phyloP scores from a whole-genome alignment of 1,140 invertebrate genomes.

The Temnothorax longispinosus region DNA sequence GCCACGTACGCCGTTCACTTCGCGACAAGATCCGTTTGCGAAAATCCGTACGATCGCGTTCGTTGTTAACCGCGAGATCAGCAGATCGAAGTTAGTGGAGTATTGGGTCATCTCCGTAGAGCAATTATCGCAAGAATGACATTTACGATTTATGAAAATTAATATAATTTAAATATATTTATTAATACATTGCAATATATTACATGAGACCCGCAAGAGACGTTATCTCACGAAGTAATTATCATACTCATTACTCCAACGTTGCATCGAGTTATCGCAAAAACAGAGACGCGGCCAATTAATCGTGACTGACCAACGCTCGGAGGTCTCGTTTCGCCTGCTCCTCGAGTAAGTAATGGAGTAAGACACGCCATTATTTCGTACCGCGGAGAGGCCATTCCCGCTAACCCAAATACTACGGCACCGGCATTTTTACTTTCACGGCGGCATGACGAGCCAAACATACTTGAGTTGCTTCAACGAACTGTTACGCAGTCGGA shows the following conservation, averaged over 20 bases:
- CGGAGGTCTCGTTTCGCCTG: background rate
- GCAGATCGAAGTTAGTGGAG: background rate
- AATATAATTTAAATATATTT: background rate
- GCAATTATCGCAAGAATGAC: background rate
- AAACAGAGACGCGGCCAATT: conserved; percentile 7
- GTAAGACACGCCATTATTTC: conserved; percentile 55
- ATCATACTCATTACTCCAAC: background rate
- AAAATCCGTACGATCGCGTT: background rate
- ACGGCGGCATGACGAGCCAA: conserved; percentile 64
- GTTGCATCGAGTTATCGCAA: background rate
- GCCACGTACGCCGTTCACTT: too few species aligned
- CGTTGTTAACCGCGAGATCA: background rate
- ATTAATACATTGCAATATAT: background rate
- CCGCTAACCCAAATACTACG: conserved; percentile 67
- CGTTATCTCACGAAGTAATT: background rate
- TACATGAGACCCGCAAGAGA: background rate
- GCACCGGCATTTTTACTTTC: conserved; percentile 71
- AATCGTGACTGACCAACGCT: conserved; percentile 8
- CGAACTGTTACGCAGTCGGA: conserved; percentile 64
- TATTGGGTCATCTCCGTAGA: background rate
- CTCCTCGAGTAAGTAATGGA: background rate
- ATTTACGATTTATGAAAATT: background rate
- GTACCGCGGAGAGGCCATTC: conserved; percentile 52
- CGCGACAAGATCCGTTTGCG: background rate
- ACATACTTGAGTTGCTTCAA: conserved; percentile 64